Evolutionary conservation across 2,888 invertebrate species (phyloP), one percentile per base, ranked within the genome.

Genomic region (Fragum whitleyi): DNA sequence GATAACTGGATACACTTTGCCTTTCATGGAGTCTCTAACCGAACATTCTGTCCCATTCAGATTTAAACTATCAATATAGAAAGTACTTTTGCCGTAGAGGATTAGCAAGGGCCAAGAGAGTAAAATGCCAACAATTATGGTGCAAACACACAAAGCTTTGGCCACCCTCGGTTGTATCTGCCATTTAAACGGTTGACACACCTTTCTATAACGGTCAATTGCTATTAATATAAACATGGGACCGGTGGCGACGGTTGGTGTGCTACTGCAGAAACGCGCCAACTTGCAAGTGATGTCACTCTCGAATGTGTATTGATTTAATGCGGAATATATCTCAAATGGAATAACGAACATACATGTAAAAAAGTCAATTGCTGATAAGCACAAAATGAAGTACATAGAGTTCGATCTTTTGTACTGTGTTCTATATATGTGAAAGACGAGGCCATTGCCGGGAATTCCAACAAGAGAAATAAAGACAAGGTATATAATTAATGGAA

Each of bases 1-100:
- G 14, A 84, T 42, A 2, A 81, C 53, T 7, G 87, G 87, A 62
- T 76, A 85, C 9, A 68, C 32, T 0, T 85, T 83, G 7, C 80
- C 70, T 19, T 75, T 47, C 39, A 76, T 81, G 0, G 47, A 36
- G 67, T 89, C 88, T 16, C 71, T 69, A 0, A 79, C 79, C 11
- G 89, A 89, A 61, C 89, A 89, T 51, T 89, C 89, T 1, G 81
- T 82, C 9, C 79, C 85, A 28, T 67, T 84, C 0, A 84, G 39
- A 23, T 74, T 70, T 2, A 77, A n/a, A 32, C 19, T 51, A 9
- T 59, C 26, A 6, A 77, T 47, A 21, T 75, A 55, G 9, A 83
- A 76, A 2, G 82, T 73, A 62, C 81, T 85, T 29, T 75, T 65
- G 5, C 86, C 86, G 67, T 86, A 86, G 1, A 83, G 39, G 26